These are phyloP conservation scores for Lochmaea crataegi DNA, from an alignment of 2,888 invertebrate species.

Conservation along the genomic window DNA sequence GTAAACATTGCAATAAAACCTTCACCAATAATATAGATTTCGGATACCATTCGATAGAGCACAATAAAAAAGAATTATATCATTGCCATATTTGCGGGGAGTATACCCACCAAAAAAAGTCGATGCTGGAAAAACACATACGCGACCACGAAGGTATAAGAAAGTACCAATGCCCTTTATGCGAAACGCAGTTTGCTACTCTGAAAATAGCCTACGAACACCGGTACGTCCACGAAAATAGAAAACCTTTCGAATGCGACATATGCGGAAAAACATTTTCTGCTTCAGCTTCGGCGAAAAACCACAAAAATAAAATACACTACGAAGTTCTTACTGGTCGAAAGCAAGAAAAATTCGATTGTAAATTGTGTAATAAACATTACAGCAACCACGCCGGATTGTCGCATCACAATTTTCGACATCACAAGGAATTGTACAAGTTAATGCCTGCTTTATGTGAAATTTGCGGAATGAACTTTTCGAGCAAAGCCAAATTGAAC, in stretches of 20 bases:
- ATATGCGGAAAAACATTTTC: conserved; percentile 67
- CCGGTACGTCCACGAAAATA: conserved; percentile 67
- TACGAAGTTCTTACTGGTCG: conserved; percentile 62
- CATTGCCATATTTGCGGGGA: conserved; percentile 58
- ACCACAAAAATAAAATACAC: conserved; percentile 66
- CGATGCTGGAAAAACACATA: conserved; percentile 56
- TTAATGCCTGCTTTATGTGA: conserved; percentile 66
- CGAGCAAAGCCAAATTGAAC: conserved; percentile 43
- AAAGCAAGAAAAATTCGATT: conserved; percentile 61
- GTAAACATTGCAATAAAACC: conserved; percentile 67
- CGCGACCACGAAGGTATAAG: conserved; percentile 52
- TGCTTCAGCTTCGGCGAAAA: conserved; percentile 65
- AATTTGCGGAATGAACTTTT: conserved; percentile 59
- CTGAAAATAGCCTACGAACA: conserved; percentile 67
- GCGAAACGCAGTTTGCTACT: conserved; percentile 54
- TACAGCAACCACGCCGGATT: conserved; percentile 61
- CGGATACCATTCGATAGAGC: conserved; percentile 55
- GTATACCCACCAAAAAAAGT: conserved; percentile 46
- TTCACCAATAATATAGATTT: conserved; percentile 63
- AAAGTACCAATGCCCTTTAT: conserved; percentile 52
- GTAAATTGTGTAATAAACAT: conserved; percentile 66
- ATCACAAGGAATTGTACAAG: conserved; percentile 48
- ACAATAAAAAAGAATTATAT: conserved; percentile 54
- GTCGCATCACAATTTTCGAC: conserved; percentile 62
- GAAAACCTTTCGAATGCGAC: conserved; percentile 68